Base-by-base conservation (phyloP, 2,888 invertebrate genomes). In the Stenotaenia linearis region DNA sequence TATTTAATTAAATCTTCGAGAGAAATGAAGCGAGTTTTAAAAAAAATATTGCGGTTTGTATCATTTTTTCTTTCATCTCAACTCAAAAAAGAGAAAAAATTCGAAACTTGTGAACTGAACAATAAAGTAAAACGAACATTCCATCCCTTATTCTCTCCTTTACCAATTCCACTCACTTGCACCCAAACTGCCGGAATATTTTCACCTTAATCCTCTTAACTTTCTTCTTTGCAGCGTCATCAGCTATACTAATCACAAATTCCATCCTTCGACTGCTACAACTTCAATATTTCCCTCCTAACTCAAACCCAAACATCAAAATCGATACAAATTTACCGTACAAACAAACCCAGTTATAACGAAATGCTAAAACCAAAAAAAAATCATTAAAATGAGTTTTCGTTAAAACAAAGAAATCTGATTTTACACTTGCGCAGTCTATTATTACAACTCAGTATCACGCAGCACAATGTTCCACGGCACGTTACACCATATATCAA, bases 181-280 rank as follows among this genome's bases (percentile, higher is more conserved):
- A 69, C 25, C 10, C 69, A 69, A 69, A 23, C 18, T 25, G 25
- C 9, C 69, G 25, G 69, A 69, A 69, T 69, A 69, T 69, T 69
- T 69, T 7, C 23, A 28, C 69, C 45, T 45, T 45, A 45, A 45
- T 45, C 45, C 45, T 69, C 69, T 25, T 25, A 69, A 69, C 25
- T 69, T 25, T 69, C 69, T 69, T 69, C 25, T 69, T 69, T 69
- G 69, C 69, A 25, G 69, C 28, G 69, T 69, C 69, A 69, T 69
- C 69, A 69, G 28, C 10, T 69, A 28, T 69, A 69, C 69, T 69
- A 69, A 69, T 69, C 69, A 69, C 69, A 10, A 69, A 56, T 12
- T 23, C 25, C n/a, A 25, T 69, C 25, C 69, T 69, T 69, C 69
- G n/a, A n/a, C 12, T 61, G 61, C 61, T 23, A 15, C 61, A 61